Percentiles rank a stretch among this genome's conserved stretches.
Evolutionary conservation across 2,888 invertebrate genomes (phyloP).

Genomic region (Conus canariensis): DNA sequence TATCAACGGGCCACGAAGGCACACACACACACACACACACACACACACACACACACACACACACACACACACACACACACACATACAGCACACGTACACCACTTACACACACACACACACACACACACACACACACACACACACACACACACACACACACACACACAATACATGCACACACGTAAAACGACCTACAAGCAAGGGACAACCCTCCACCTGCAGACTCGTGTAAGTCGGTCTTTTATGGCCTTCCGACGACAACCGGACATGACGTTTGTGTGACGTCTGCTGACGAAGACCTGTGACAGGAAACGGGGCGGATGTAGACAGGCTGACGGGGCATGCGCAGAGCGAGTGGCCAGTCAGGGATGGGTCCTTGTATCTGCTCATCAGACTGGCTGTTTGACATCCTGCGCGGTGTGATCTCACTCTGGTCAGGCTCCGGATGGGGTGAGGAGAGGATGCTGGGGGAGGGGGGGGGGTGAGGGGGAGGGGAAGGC

Average conservation of each 20-base stretch:
- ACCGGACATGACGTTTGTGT: conserved; percentile 21
- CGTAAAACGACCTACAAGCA: background rate
- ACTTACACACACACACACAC: too few relatives aligned
- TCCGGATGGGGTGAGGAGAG: background rate
- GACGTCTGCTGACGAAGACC: background rate
- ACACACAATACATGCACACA: background rate
- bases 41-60: too few relatives aligned
- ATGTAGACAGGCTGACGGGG: background rate
- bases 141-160: background rate
- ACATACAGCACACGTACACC: too few relatives aligned
- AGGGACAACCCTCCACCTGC: background rate
- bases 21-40: too few relatives aligned
- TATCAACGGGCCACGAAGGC: too few relatives aligned
- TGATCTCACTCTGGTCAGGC: too few relatives aligned
- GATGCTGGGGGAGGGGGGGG: background rate
- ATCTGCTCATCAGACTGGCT: too few relatives aligned
- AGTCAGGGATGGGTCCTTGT: background rate
- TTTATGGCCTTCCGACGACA: background rate
- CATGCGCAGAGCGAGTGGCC: background rate
- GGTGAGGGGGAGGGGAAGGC: background rate
- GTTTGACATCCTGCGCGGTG: too few relatives aligned
- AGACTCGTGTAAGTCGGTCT: background rate
- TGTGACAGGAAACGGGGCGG: conserved; percentile 13
- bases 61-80: too few relatives aligned
- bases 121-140: too few relatives aligned